Evolutionary conservation across 2,113 vertebrate genomes (phyloP).

Genomic region (Zosterops japonicus): DNA sequence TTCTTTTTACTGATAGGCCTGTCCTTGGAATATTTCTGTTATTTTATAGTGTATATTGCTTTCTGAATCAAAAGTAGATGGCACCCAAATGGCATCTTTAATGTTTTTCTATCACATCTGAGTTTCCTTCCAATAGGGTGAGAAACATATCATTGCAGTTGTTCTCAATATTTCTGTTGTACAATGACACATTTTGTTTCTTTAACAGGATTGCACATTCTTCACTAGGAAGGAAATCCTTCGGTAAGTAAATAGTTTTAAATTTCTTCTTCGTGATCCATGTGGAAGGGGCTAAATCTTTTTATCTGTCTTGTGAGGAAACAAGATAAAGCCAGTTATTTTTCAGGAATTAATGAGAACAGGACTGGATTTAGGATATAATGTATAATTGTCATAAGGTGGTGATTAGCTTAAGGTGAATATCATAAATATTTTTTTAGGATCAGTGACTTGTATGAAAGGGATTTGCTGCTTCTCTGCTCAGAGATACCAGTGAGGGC

Average conservation of each 20-base stretch:
- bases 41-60: not conserved
- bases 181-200: slow-evolving; percentile 32
- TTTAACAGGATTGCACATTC: slow-evolving; percentile 92
- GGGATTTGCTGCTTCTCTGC: not conserved
- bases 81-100: not conserved
- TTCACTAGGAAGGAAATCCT: slow-evolving; percentile 98
- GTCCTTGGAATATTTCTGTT: not conserved
- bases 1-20: not conserved
- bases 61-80: not conserved
- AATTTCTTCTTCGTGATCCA: not conserved
- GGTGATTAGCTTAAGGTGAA: not conserved
- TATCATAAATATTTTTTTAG: not conserved
- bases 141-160: not conserved
- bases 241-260: slow-evolving; percentile 81
- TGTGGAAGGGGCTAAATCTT: not conserved
- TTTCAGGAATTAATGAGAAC: not conserved
- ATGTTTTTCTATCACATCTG: not conserved
- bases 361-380: not conserved
- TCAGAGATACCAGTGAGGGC: not conserved
- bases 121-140: not conserved
- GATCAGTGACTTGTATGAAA: not conserved
- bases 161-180: not conserved
- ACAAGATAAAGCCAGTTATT: not conserved
- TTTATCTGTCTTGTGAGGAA: not conserved
- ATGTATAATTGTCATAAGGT: not conserved